A percentile compares a stretch with the other conserved stretches of the same genome.
Evolutionary conservation across 2,888 invertebrate genomes (phyloP).

Genomic region (Cheilosia grossa): DNA sequence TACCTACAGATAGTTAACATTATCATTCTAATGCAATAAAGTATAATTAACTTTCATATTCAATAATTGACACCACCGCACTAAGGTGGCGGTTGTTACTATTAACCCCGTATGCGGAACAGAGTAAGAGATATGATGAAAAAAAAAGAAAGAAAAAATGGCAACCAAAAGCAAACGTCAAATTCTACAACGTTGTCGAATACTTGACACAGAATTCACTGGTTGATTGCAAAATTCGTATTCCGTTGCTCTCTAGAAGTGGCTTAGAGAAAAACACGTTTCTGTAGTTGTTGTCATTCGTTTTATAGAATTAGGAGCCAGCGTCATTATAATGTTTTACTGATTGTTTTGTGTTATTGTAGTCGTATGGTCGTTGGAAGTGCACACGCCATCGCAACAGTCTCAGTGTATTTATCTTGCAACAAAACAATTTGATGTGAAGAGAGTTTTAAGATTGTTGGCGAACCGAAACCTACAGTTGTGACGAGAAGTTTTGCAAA

Average conservation of each 20-base stretch:
- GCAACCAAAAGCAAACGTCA: slow-evolving; percentile 5
- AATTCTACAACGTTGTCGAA: slow-evolving; percentile 58
- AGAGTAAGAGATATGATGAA: slow-evolving; percentile 14
- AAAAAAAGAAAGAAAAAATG: slow-evolving; percentile 2
- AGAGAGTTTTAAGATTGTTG: slow-evolving; percentile 3
- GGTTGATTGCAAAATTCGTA: slow-evolving; percentile 56
- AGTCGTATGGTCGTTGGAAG: slow-evolving; percentile 16
- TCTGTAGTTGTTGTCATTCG: slow-evolving; percentile 30
- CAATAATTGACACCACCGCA: slow-evolving; percentile 72
- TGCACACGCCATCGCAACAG: slow-evolving; percentile 9
- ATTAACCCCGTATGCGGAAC: slow-evolving; percentile 20
- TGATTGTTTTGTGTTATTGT: slow-evolving; percentile 41
- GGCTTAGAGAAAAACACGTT: slow-evolving; percentile 38
- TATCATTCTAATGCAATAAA: slow-evolving; percentile 67
- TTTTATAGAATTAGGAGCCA: slow-evolving; percentile 19
- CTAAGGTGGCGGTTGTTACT: background rate
- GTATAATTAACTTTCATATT: slow-evolving; percentile 71
- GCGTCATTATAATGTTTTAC: slow-evolving; percentile 39
- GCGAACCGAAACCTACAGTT: slow-evolving; percentile 6
- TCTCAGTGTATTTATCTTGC: slow-evolving; percentile 41
- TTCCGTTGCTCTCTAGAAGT: slow-evolving; percentile 24
- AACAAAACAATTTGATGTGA: slow-evolving; percentile 36
- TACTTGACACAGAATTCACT: slow-evolving; percentile 70
- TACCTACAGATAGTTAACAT: slow-evolving; percentile 20
- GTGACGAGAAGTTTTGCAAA: background rate